phyloP scores from a whole-genome alignment of 2,888 invertebrate genomes.

The Sesia bembeciformis region DNA sequence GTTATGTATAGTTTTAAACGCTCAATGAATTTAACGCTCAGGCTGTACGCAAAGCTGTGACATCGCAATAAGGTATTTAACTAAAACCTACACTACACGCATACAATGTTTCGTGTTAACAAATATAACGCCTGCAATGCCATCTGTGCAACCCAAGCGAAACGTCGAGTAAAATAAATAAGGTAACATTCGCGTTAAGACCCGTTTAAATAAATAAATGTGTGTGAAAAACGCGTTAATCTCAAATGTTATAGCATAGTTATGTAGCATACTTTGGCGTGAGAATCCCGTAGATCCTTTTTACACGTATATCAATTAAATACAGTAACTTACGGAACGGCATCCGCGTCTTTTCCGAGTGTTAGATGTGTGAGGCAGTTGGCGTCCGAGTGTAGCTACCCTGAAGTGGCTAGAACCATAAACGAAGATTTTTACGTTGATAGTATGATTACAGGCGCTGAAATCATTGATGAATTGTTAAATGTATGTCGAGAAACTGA shows the following conservation, averaged over 20 bases:
- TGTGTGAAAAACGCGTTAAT: too few relatives aligned
- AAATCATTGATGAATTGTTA: conserved; percentile 5
- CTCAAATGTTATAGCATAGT: too few relatives aligned
- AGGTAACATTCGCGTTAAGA: too few relatives aligned
- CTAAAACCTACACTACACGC: background rate
- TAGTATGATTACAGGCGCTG: conserved; percentile 15
- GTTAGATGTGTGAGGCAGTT: conserved; percentile 20
- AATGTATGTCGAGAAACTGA: conserved; percentile 5
- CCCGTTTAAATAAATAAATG: too few relatives aligned
- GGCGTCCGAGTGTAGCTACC: conserved; percentile 18
- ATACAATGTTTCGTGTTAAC: conserved; percentile 4
- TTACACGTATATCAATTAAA: conserved; percentile 14
- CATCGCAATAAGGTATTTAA: background rate
- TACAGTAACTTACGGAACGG: conserved; percentile 20
- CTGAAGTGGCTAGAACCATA: conserved; percentile 12
- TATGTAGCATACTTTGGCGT: conserved; percentile 20
- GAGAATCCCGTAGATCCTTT: conserved; percentile 13
- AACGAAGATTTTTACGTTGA: conserved; percentile 16
- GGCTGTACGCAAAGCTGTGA: background rate
- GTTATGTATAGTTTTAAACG: background rate
- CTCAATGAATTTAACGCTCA: background rate
- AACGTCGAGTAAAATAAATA: too few relatives aligned
- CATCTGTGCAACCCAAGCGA: background rate
- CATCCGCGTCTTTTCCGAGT: conserved; percentile 23
- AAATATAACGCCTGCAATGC: conserved; percentile 3